These are phyloP conservation scores for Chrysomallon squamiferum DNA, from an alignment of 1,140 invertebrate genomes.

Conservation along the genomic window DNA sequence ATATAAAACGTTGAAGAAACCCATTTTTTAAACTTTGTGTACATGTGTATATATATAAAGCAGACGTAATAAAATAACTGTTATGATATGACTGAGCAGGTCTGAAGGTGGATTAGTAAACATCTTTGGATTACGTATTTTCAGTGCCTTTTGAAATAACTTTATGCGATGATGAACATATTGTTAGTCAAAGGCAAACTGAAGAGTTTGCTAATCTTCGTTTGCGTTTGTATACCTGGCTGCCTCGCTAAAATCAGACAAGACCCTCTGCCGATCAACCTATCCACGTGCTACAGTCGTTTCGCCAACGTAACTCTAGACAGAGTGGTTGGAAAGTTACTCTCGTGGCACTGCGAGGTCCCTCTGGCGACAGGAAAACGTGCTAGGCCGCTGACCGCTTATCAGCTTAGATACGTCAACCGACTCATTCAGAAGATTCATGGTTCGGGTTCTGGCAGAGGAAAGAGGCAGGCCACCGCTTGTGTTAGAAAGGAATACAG, in stretches of 20 bases:
- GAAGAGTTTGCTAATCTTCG: neutral
- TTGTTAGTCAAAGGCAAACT: neutral
- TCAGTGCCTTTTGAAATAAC: too few relatives aligned
- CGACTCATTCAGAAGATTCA: too few relatives aligned
- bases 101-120: too few relatives aligned
- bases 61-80: too few relatives aligned
- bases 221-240: neutral
- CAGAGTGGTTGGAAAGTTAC: neutral
- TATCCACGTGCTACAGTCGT: neutral
- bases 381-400: neutral
- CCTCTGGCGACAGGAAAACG: neutral
- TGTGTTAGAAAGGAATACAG: slow-evolving; percentile 59
- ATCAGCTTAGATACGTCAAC: too few relatives aligned
- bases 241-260: neutral
- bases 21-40: too few relatives aligned
- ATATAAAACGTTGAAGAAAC: too few relatives aligned
- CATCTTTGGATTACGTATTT: too few relatives aligned
- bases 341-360: neutral
- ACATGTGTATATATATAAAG: too few relatives aligned
- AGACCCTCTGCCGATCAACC: neutral
- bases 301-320: neutral
- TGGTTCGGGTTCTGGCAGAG: too few relatives aligned
- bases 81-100: too few relatives aligned
- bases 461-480: neutral
- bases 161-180: too few relatives aligned